Base-by-base conservation (phyloP, 2,888 invertebrate species). In the Antheraea yamamai region DNA sequence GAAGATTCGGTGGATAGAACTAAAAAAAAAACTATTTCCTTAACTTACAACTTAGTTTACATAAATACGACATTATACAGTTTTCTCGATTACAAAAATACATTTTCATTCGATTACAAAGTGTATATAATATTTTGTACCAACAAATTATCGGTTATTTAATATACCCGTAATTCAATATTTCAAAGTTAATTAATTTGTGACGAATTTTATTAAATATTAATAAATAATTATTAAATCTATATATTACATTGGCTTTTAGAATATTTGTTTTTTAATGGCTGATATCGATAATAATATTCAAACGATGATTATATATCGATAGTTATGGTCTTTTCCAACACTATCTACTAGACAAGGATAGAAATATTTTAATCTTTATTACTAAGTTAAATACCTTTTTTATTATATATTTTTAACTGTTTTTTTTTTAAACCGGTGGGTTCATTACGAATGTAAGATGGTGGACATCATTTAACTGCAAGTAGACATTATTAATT, bases 1-100 rank as follows among this genome's bases (percentile, higher is more conserved):
- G 77, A 83, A 75, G 47, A 58, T 82, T 87, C 87, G 87, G 87
- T 87, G 87, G 88, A 86, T 78, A 79, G 72, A 81, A 80, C 47
- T 8, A 84, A 83, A 86, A 14, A 26, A 30, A 66, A 66, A 66
- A 66, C 4, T 4, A 14, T 30, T 12, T 16, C 14, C 26, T 66
- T 66, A 66, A 66, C 64, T 66, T 66, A 66, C 16, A 30, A 66
- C 30, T 66, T 47, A 47, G 30, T 16, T 26, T 66, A 66, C 16
- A 30, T 66, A 66, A 30, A 66, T 66, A 66, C 26, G 30, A 30
- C 26, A 30, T 66, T 30, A 30, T 35, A 39, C n/a, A 70, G 8
- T 7, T 7, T 70, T 20, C 20, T 70, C 16, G n/a, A 20, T 70
- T 70, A 20, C 39, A 70, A 70, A 70, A 70, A 70, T 70, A 70